Conservation (phyloP, 2,797 vertebrate genomes). For the Amazona finschi region DNA sequence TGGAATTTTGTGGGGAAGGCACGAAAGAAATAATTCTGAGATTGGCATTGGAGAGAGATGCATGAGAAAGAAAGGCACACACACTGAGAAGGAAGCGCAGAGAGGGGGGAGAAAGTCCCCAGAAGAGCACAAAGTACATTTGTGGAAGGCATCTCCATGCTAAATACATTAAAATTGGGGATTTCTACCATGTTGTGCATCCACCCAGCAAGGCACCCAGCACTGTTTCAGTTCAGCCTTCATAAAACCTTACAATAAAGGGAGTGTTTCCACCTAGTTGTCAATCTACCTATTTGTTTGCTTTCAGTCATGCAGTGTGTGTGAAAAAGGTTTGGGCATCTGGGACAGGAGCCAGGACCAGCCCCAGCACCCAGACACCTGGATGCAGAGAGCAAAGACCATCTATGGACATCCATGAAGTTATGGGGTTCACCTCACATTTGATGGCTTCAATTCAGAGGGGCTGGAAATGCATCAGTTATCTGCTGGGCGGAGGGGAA, state of each 20-base stretch:
- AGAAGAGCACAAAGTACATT: background rate
- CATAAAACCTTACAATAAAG: background rate
- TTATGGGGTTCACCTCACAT: background rate
- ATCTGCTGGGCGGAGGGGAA: background rate
- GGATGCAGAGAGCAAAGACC: background rate
- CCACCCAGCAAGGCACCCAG: background rate
- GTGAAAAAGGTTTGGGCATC: background rate
- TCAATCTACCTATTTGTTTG: background rate
- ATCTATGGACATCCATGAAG: background rate
- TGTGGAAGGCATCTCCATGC: background rate
- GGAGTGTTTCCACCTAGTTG: background rate
- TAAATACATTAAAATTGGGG: background rate
- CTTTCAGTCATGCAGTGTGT: background rate
- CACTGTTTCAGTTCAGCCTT: background rate
- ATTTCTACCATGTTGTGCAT: background rate
- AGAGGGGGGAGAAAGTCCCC: background rate
- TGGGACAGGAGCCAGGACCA: background rate
- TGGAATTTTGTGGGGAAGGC: background rate
- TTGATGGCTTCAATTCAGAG: background rate
- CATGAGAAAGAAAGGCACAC: background rate
- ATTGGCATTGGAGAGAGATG: background rate
- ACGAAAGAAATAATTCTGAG: background rate
- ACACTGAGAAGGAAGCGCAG: background rate
- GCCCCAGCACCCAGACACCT: background rate
- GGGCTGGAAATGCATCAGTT: background rate